Evolutionary conservation across 2,888 invertebrate species (phyloP).

Genomic region (Cephus sareptanus): DNA sequence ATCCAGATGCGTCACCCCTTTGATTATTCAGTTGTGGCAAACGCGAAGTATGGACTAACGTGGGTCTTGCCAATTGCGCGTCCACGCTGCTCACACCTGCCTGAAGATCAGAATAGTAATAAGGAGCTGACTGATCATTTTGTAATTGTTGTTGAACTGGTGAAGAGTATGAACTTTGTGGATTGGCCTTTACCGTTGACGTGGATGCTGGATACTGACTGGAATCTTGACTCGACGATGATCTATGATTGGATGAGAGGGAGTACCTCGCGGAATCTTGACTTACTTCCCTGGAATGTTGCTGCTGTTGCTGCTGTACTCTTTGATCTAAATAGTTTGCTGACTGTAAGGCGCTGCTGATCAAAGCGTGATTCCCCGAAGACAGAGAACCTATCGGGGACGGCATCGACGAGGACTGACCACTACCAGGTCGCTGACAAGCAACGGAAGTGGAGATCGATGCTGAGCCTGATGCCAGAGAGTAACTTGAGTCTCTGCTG

Average conservation of each 20-base stretch:
- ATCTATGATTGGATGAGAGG: conserved; percentile 47
- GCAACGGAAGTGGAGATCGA: conserved; percentile 41
- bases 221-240: conserved; percentile 47
- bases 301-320: conserved; percentile 15
- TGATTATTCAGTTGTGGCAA: conserved; percentile 77
- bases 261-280: conserved; percentile 46
- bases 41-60: conserved; percentile 44
- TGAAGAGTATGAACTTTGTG: conserved; percentile 32
- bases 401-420: conserved; percentile 34
- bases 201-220: conserved; percentile 33
- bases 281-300: conserved; percentile 51
- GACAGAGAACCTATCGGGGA: conserved; percentile 29
- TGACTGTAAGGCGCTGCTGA: background rate
- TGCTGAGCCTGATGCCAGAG: conserved; percentile 36
- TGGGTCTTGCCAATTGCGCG: conserved; percentile 30
- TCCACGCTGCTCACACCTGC: conserved; percentile 38
- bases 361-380: conserved; percentile 20
- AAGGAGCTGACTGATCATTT: conserved; percentile 81
- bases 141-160: conserved; percentile 37
- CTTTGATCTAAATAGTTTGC: conserved; percentile 25
- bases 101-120: conserved; percentile 85
- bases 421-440: conserved; percentile 46
- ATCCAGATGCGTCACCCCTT: conserved; percentile 72
- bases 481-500: conserved; percentile 54
- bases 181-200: conserved; percentile 29